Evolutionary conservation across 2,797 vertebrate species (phyloP).

Genomic region (Myotis vivesi): DNA sequence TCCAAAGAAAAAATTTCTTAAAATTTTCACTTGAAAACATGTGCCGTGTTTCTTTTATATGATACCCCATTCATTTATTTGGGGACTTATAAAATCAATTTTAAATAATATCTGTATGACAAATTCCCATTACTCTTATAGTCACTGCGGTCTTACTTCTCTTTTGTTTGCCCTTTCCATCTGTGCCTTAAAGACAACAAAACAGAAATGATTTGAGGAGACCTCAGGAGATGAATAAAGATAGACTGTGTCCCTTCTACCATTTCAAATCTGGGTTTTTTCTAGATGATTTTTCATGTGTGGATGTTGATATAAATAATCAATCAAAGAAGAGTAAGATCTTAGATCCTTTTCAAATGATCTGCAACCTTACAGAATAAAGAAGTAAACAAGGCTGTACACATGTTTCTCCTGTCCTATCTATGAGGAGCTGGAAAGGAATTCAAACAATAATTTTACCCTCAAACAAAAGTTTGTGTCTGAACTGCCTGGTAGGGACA

Average conservation of each 20-base stretch:
- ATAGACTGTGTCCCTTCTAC: background rate
- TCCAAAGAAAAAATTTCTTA: conserved; percentile 11
- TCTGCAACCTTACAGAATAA: background rate
- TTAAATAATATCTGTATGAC: background rate
- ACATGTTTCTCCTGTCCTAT: background rate
- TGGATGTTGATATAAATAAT: background rate
- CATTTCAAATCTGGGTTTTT: background rate
- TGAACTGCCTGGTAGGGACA: background rate
- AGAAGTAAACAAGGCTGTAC: background rate
- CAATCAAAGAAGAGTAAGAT: conserved; percentile 3
- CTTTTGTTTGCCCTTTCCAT: background rate
- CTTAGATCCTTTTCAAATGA: conserved; percentile 4
- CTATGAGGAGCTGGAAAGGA: background rate
- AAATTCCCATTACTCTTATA: background rate
- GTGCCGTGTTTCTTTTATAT: background rate
- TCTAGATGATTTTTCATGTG: background rate
- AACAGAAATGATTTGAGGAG: background rate
- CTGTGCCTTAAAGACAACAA: background rate
- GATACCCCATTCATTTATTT: background rate
- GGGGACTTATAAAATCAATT: background rate
- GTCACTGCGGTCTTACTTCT: background rate
- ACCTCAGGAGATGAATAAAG: background rate
- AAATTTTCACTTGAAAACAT: background rate
- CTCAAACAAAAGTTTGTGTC: conserved; percentile 28
- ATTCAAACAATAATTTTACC: conserved; percentile 33